Evolutionary conservation across 2,797 vertebrate genomes (phyloP), one percentile per base, ranked within the genome.

Genomic region (Megalops cyprinoides): DNA sequence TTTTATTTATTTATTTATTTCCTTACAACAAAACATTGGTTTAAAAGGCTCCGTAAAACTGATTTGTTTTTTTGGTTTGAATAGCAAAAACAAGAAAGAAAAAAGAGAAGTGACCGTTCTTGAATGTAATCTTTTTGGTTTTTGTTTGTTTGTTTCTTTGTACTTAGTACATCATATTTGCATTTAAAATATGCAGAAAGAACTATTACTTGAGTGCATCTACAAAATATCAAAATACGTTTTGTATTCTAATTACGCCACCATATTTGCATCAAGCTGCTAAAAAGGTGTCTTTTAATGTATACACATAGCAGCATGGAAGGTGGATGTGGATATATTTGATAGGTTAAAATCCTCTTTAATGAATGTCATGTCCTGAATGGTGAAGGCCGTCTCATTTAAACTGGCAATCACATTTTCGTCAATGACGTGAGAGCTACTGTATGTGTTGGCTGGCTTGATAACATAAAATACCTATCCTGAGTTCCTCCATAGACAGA

Each of bases 401-500:
- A 10, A 51, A 53, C 12, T 6, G 51, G 12, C n/a, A n/a, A n/a
- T n/a, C n/a, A n/a, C n/a, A n/a, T n/a, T n/a, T n/a, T n/a, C n/a
- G n/a, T n/a, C n/a, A 25, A 25, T 60, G 56, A 53, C 12, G 18
- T 53, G 2, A 53, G 2, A 60, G 56, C 28, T 60, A 28, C n/a
- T 28, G 1, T 12, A 9, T 53, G 71, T 65, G 81, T 81, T 58
- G 79, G 85, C 82, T 81, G 51, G 15, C 79, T 71, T 25, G n/a
- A n/a, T n/a, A n/a, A n/a, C n/a, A n/a, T n/a, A n/a, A n/a, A n/a
- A n/a, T n/a, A n/a, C n/a, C n/a, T n/a, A n/a, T n/a, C n/a, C n/a
- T n/a, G n/a, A n/a, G n/a, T 53, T 55, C 77, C 84, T 78, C 83
- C 60, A 82, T 85, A 84, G 86, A 81, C 78, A 82, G 1, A 48